Evolutionary conservation across 2,888 invertebrate species (phyloP).

Genomic region (Hermaeophaga mercurialis): DNA sequence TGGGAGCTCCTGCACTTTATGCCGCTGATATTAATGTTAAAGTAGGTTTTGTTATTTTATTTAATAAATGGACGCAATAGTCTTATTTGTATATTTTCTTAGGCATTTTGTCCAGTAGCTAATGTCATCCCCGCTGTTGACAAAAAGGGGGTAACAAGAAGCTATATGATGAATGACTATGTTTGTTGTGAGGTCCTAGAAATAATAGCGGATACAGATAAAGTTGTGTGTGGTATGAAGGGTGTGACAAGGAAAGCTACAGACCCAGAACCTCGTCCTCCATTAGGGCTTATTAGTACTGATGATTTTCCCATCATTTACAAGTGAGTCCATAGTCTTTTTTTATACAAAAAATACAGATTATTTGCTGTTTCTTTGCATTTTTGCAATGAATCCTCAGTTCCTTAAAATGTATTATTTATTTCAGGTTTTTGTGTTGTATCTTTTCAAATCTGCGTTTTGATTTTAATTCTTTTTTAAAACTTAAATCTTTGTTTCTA

Average conservation of each 20-base stretch:
- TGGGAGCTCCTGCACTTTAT: slow-evolving; percentile 78
- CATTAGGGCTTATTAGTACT: slow-evolving; percentile 81
- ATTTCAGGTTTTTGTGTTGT: slow-evolving; percentile 11
- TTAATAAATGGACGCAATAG: background rate
- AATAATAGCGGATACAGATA: slow-evolving; percentile 84
- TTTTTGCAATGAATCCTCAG: background rate
- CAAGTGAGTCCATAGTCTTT: slow-evolving; percentile 70
- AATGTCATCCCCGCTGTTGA: slow-evolving; percentile 79
- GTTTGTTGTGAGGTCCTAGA: slow-evolving; percentile 88
- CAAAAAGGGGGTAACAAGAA: slow-evolving; percentile 76
- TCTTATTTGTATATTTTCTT: slow-evolving; percentile 32
- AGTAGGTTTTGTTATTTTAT: slow-evolving; percentile 61
- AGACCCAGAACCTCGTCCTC: slow-evolving; percentile 72
- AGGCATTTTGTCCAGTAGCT: slow-evolving; percentile 72
- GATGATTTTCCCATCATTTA: slow-evolving; percentile 82
- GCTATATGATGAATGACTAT: slow-evolving; percentile 81
- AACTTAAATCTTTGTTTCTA: no score
- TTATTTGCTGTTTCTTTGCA: background rate
- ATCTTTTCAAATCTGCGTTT: slow-evolving; percentile 5
- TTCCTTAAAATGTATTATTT: slow-evolving; percentile 6
- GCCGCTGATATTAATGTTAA: slow-evolving; percentile 87
- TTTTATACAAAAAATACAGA: background rate
- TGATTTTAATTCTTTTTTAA: slow-evolving; percentile 13
- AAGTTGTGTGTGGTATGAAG: slow-evolving; percentile 87
- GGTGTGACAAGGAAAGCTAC: slow-evolving; percentile 72